These are phyloP conservation scores for Mergus octosetaceus DNA, from an alignment of 2,797 vertebrate species.

Conservation along the genomic window DNA sequence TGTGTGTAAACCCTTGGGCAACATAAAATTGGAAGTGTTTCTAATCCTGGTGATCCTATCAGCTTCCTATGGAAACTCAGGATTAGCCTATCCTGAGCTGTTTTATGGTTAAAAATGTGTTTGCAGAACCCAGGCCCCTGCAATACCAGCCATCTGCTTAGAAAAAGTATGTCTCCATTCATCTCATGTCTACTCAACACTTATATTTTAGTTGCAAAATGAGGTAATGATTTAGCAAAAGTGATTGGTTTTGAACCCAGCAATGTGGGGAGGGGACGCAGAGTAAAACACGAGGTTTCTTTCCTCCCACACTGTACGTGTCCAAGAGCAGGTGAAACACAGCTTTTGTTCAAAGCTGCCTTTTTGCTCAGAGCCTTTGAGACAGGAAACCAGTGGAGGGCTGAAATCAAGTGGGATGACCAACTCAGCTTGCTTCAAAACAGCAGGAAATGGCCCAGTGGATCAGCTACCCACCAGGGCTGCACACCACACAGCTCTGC, in stretches of 20 bases:
- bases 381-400: background rate
- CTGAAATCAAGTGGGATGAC: background rate
- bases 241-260: background rate
- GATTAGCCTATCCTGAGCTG: background rate
- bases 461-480: background rate
- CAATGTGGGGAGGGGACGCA: background rate
- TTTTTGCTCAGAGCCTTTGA: background rate
- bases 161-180: background rate
- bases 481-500: fast-evolving
- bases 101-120: background rate
- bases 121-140: background rate
- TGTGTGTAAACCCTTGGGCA: background rate
- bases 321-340: background rate
- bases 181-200: background rate
- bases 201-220: background rate
- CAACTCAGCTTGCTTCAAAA: background rate
- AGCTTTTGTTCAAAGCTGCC: background rate
- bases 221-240: background rate
- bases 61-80: no score
- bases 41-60: no score
- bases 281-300: background rate
- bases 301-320: fast-evolving
- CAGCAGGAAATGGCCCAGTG: background rate
- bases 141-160: background rate
- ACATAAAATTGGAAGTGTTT: background rate